A percentile compares a stretch with the other conserved stretches of the same genome.
These are phyloP conservation scores for Notolabrus celidotus DNA, from an alignment of 2,797 vertebrate genomes.

Conservation along the genomic window DNA sequence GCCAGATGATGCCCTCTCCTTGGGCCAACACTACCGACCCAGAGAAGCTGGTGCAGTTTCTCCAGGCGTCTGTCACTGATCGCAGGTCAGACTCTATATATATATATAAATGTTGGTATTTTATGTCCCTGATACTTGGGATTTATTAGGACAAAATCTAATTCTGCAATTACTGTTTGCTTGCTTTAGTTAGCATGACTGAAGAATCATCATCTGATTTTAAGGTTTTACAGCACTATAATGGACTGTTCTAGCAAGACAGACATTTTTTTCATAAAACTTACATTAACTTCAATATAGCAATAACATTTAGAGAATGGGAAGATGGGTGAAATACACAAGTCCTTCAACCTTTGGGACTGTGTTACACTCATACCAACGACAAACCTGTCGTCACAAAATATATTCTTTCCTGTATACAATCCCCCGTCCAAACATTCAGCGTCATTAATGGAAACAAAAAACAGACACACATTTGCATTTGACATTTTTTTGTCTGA, in stretches of 20 bases:
- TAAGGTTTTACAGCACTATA: too few relatives aligned
- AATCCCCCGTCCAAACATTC: not conserved
- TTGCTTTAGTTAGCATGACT: too few relatives aligned
- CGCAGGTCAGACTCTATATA: slow-evolving; percentile 81
- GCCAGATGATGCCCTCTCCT: slow-evolving; percentile 98
- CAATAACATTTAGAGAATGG: too few relatives aligned
- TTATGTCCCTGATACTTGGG: not conserved
- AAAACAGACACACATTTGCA: slow-evolving; percentile 12
- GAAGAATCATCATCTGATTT: too few relatives aligned
- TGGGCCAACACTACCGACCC: slow-evolving; percentile 99
- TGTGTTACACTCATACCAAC: too few relatives aligned
- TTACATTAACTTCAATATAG: too few relatives aligned
- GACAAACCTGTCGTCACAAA: too few relatives aligned
- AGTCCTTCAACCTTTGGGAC: too few relatives aligned
- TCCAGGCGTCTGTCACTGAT: slow-evolving; percentile 94
- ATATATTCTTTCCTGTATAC: not conserved
- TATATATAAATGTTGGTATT: not conserved
- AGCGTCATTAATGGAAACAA: not conserved
- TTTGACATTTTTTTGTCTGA: not conserved
- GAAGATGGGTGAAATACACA: too few relatives aligned
- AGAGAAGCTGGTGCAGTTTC: slow-evolving; percentile 96
- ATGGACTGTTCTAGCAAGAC: too few relatives aligned
- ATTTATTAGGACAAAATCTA: not conserved
- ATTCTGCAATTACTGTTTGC: not conserved
- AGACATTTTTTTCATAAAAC: too few relatives aligned